Conservation (phyloP, 2,888 invertebrate genomes). For the Rhagophthalmus giganteus region DNA sequence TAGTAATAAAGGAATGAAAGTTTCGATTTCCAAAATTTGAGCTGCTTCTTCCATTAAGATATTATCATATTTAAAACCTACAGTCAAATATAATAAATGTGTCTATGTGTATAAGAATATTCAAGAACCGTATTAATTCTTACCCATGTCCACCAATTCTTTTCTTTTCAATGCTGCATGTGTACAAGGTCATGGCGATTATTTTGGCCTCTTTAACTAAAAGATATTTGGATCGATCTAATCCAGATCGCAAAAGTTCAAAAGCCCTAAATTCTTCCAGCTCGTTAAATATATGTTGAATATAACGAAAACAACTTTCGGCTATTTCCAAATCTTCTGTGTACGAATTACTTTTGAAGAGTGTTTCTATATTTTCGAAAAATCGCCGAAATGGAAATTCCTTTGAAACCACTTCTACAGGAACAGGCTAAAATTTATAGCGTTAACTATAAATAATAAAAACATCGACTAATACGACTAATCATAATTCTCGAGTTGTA, state of each 20-base stretch:
- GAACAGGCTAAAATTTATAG: slow-evolving; percentile 41
- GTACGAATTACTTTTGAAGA: slow-evolving; percentile 79
- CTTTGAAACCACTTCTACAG: slow-evolving; percentile 64
- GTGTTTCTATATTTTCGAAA: slow-evolving; percentile 88
- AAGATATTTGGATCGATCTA: slow-evolving; percentile 94
- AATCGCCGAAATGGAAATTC: slow-evolving; percentile 94
- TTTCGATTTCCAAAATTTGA: slow-evolving; percentile 98
- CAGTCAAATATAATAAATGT: background rate
- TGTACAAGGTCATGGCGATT: slow-evolving; percentile 99
- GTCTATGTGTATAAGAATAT: background rate
- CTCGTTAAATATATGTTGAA: slow-evolving; percentile 94
- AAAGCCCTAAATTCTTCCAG: slow-evolving; percentile 98
- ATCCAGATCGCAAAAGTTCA: slow-evolving; percentile 90
- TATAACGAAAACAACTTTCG: slow-evolving; percentile 91
- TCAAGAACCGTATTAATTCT: slow-evolving; percentile 43
- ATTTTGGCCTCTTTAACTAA: slow-evolving; percentile 98
- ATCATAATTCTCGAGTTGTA: no score
- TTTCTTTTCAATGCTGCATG: slow-evolving; percentile 97
- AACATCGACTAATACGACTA: background rate
- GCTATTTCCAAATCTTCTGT: slow-evolving; percentile 88
- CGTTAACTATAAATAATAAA: background rate
- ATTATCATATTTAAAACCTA: slow-evolving; percentile 95
- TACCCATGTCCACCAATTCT: slow-evolving; percentile 91
- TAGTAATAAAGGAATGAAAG: slow-evolving; percentile 96
- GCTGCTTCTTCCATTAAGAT: slow-evolving; percentile 99